Evolutionary conservation across 2,797 vertebrate genomes (phyloP), one percentile per base, ranked within the genome.

Genomic region (Rousettus madagascariensis): DNA sequence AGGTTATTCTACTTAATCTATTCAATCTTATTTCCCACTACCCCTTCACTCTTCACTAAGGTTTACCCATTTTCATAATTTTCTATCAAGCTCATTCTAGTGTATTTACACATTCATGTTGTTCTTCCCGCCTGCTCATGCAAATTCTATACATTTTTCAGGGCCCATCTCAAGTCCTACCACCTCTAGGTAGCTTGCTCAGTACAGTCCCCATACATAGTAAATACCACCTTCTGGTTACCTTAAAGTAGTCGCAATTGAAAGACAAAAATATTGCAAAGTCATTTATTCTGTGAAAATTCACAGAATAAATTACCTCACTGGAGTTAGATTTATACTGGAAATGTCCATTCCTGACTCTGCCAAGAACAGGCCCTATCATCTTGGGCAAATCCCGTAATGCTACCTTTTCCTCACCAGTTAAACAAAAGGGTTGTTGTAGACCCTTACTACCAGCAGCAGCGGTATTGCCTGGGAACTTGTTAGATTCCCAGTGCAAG

Each of bases 111-210:
- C 13, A 87, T 46, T 79, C 65, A 61, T 15, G 49, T 12, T 89
- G 24, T 66, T 94, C 28, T 86, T 92, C 33, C n/a, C 61, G 74
- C 13, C 13, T 43, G 69, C 41, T 88, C 19, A 91, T 61, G 38
- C 53, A 88, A 94, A 94, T 94, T 90, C 74, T 91, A 96, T 26
- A 49, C 38, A 78, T 53, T 94, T 68, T 95, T 86, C 53, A 88
- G 87, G 51, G 84, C 43, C 51, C 66, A 88, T 4, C 26, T 87
- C 28, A 80, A 61, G 77, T 59, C 43, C 63, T 20, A 36, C 51
- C 16, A 66, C 36, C 24, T 88, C 13, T 57, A 93, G 15, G 38
- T 41, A 83, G 43, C 22, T 51, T 46, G 65, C 20, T 86, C 36
- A 80, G 30, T 38, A 71, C 16, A 79, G 36, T 53, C 46, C 36